Evolutionary conservation across 2,113 vertebrate genomes (phyloP).

Genomic region (Dicrurus megarhynchus): DNA sequence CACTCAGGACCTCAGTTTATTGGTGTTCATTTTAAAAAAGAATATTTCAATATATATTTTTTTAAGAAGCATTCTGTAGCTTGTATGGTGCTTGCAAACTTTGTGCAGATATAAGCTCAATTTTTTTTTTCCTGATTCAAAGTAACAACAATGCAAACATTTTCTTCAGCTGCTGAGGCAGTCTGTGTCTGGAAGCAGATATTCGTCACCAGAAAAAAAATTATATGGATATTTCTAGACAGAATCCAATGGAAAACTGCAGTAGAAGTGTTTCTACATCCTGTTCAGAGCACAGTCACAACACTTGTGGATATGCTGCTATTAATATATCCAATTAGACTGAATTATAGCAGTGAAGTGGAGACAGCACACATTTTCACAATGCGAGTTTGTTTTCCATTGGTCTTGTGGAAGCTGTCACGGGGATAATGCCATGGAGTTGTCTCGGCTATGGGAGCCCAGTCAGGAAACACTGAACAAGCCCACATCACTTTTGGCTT

Average conservation of each 20-base stretch:
- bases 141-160: constrained; percentile 81
- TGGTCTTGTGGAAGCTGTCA: neutral
- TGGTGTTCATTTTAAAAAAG: neutral
- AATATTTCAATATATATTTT: neutral
- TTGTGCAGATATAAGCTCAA: constrained; percentile 79
- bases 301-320: neutral
- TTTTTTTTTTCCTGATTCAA: constrained; percentile 82
- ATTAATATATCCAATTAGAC: neutral
- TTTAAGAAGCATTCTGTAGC: constrained; percentile 43
- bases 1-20: neutral
- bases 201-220: neutral
- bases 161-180: constrained; percentile 83
- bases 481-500: neutral
- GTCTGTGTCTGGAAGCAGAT: constrained; percentile 63
- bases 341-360: neutral
- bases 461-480: neutral
- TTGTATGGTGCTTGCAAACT: constrained; percentile 78
- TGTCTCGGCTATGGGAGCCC: neutral
- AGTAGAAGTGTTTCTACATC: neutral
- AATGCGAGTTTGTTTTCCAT: neutral
- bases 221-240: neutral
- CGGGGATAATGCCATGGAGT: no score
- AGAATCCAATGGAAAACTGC: neutral
- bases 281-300: neutral
- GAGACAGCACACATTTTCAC: neutral